Percentiles rank a stretch among this genome's conserved stretches.
phyloP scores from a whole-genome alignment of 2,888 invertebrate genomes.

The Spodoptera picta region DNA sequence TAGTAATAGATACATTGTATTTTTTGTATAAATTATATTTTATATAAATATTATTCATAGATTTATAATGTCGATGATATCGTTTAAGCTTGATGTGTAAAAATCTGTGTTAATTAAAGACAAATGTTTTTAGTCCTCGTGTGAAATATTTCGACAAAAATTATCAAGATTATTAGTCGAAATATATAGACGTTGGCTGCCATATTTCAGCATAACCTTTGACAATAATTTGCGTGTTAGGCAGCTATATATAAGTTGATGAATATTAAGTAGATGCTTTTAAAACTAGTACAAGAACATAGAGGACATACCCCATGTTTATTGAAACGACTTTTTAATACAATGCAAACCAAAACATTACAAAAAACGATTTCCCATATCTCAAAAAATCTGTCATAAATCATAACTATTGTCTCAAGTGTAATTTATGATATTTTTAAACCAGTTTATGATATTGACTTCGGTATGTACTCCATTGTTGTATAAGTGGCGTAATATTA shows the following conservation, averaged over 20 bases:
- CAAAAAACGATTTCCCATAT: conserved; percentile 61
- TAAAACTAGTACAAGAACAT: conserved; percentile 24
- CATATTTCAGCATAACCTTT: conserved; percentile 9
- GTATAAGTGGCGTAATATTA: conserved; percentile 72
- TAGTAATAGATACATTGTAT: conserved; percentile 35
- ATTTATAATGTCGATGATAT: conserved; percentile 27
- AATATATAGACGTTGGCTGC: neutral
- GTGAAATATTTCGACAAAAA: neutral
- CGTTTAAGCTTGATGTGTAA: conserved; percentile 15
- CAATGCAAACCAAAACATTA: conserved; percentile 38
- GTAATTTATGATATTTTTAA: conserved; percentile 59
- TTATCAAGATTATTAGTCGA: too few relatives aligned
- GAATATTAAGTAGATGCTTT: conserved; percentile 6
- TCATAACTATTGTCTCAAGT: conserved; percentile 66
- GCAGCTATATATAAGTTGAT: neutral
- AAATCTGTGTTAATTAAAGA: conserved; percentile 28
- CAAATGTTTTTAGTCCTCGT: conserved; percentile 7
- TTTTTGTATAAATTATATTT: conserved; percentile 46
- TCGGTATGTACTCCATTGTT: conserved; percentile 72
- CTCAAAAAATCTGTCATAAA: conserved; percentile 59
- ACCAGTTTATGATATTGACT: conserved; percentile 70
- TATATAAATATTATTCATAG: conserved; percentile 50
- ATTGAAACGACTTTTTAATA: conserved; percentile 43
- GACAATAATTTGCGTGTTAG: conserved; percentile 11
- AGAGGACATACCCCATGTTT: conserved; percentile 39